A percentile compares a stretch with the other conserved stretches of the same genome.
These are phyloP conservation scores for Zosterops hypoxanthus DNA, from an alignment of 2,113 vertebrate species.

Conservation along the genomic window DNA sequence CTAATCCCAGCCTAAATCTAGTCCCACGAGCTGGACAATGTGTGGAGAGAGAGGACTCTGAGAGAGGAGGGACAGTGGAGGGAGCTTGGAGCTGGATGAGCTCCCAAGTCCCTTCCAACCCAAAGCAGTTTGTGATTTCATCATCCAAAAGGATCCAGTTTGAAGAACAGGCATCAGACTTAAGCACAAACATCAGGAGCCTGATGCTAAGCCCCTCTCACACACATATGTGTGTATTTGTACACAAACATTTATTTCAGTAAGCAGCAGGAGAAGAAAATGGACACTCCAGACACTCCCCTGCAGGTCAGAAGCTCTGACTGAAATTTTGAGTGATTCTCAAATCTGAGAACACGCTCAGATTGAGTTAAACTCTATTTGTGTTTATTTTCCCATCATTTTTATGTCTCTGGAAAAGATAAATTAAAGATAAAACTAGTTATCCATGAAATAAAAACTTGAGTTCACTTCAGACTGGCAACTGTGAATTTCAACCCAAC, in stretches of 20 bases:
- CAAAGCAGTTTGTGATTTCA: fast-evolving
- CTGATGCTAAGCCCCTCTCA: background rate
- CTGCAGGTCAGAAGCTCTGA: background rate
- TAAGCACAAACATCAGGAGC: fast-evolving
- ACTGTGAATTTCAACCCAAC: background rate
- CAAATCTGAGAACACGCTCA: background rate
- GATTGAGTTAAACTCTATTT: background rate
- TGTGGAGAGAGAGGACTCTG: fast-evolving
- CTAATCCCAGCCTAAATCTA: background rate
- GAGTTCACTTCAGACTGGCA: background rate
- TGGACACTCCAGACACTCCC: background rate
- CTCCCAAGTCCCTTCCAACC: too few species aligned
- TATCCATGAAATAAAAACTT: background rate
- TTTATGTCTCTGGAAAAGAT: background rate
- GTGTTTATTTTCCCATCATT: background rate
- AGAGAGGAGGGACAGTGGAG: fast-evolving
- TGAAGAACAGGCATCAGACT: background rate
- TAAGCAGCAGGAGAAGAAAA: background rate
- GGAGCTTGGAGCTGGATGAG: background rate
- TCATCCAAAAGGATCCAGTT: background rate
- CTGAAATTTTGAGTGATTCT: background rate
- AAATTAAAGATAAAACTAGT: background rate
- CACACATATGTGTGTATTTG: background rate
- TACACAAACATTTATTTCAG: background rate
- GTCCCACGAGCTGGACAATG: background rate